Base-by-base conservation (phyloP, 1,140 invertebrate species). In the Microplitis demolitor region DNA sequence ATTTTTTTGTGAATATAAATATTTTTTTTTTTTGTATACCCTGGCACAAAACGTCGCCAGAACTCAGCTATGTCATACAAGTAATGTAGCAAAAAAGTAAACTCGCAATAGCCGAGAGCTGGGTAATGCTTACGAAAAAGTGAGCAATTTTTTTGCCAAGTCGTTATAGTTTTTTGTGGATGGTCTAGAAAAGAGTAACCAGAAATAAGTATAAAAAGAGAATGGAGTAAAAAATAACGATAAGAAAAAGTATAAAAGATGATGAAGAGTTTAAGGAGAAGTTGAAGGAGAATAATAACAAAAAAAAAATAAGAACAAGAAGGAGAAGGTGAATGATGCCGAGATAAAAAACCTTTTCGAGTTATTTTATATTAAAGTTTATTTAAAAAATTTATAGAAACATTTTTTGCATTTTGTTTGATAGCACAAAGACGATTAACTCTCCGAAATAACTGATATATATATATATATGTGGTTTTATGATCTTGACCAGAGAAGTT, bases 101-200 rank as follows among this genome's bases (percentile, higher is more conserved):
- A 66, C 70, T 72, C 63, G 70, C 70, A 72, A 72, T 72, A 60
- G 70, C 70, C 62, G 70, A 34, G 50, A 67, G 66, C 70, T 72
- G 51, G 62, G 63, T 66, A 37, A 45, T 58, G 24, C 69, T 58
- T 34, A 72, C 70, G 70, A 72, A 72, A 72, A 72, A 72, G 50
- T 34, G n/a, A 45, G 34, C 50, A 45, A 45, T 45, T 45, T 72
- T 72, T 72, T 72, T 53, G 62, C 62, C 39, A 14, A 72, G 70
- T 64, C 63, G 70, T 72, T 72, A 72, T 56, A 35, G 63, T 60
- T 66, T 72, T 71, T 45, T 45, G 39, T 71, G 39, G 14, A 8
- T 16, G 34, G 39, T 66, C 63, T 24, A 14, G 14, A 50, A 14
- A 66, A 39, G 14, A 53, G 50, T 50, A 33, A 24, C 9, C 50